These are phyloP conservation scores for Thereva unica DNA, from an alignment of 2,888 invertebrate species.

Conservation along the genomic window DNA sequence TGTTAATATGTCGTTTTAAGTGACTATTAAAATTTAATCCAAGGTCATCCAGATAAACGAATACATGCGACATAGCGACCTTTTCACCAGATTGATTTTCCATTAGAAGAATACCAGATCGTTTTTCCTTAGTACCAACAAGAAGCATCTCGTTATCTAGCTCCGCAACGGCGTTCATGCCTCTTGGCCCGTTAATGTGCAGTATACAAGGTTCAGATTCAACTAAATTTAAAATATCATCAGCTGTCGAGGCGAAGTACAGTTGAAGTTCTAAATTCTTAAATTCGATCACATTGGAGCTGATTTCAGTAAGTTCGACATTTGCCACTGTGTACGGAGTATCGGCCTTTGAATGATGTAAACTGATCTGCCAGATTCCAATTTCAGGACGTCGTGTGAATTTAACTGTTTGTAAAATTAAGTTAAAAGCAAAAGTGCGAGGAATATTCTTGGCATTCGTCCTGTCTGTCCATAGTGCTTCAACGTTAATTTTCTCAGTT, in stretches of 20 bases:
- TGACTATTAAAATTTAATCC: constrained; percentile 44
- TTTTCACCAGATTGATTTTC: constrained; percentile 41
- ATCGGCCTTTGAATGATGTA: constrained; percentile 43
- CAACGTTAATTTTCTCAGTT: constrained; percentile 21
- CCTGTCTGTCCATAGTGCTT: constrained; percentile 31
- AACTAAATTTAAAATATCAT: constrained; percentile 41
- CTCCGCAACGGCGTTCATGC: constrained; percentile 41
- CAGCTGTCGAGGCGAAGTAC: constrained; percentile 40
- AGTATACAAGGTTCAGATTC: constrained; percentile 42
- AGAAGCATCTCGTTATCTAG: constrained; percentile 42
- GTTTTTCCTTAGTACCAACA: constrained; percentile 38
- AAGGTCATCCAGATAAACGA: constrained; percentile 42
- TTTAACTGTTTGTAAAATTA: constrained; percentile 41
- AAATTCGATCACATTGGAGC: constrained; percentile 41
- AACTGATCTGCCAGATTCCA: constrained; percentile 45
- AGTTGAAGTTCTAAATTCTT: constrained; percentile 42
- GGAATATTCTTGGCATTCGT: constrained; percentile 31
- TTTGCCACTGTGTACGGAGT: constrained; percentile 41
- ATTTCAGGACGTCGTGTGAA: constrained; percentile 41
- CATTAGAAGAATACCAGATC: constrained; percentile 41
- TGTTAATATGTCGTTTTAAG: constrained; percentile 15
- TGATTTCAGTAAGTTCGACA: constrained; percentile 40
- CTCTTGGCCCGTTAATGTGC: constrained; percentile 43
- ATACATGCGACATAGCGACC: constrained; percentile 43
- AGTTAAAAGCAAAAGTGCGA: constrained; percentile 42